Evolutionary conservation across 1,140 invertebrate genomes (phyloP).

Genomic region (Elysia chlorotica): DNA sequence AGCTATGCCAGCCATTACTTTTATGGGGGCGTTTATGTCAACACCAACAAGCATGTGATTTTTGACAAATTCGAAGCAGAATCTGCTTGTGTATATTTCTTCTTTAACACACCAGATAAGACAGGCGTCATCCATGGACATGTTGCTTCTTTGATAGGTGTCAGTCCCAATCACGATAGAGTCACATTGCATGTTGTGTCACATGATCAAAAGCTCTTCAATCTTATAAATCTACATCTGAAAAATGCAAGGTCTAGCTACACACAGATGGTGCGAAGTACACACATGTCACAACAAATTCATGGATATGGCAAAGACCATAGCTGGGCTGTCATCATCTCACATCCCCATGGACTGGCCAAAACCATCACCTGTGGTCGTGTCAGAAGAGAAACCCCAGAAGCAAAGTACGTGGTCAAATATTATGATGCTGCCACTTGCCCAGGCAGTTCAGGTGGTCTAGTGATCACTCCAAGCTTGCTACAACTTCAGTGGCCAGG

Average conservation of each 20-base stretch:
- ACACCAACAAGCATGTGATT: constrained; percentile 16
- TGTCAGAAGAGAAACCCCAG: not conserved
- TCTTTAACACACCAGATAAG: constrained; percentile 13
- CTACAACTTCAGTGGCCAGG: constrained; percentile 17
- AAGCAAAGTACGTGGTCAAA: not conserved
- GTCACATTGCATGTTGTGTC: constrained; percentile 16
- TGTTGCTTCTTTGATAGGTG: constrained; percentile 6
- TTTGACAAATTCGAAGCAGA: constrained; percentile 20
- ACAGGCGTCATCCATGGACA: constrained; percentile 7
- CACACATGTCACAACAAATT: not conserved
- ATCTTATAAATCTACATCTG: not conserved
- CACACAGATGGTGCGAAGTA: constrained; percentile 6
- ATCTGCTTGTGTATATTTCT: constrained; percentile 12
- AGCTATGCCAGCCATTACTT: not conserved
- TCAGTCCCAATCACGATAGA: constrained; percentile 5
- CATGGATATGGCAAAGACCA: not conserved
- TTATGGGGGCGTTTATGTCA: constrained; percentile 4
- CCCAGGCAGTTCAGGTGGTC: constrained; percentile 19
- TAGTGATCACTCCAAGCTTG: constrained; percentile 12
- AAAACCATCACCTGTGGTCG: constrained; percentile 12
- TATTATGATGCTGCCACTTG: constrained; percentile 19
- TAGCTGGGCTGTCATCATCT: constrained; percentile 9
- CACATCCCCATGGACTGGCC: constrained; percentile 12
- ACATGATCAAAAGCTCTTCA: not conserved
- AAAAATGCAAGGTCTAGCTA: constrained; percentile 14